phyloP scores from a whole-genome alignment of 2,888 invertebrate genomes.

The Phytoseiulus persimilis region DNA sequence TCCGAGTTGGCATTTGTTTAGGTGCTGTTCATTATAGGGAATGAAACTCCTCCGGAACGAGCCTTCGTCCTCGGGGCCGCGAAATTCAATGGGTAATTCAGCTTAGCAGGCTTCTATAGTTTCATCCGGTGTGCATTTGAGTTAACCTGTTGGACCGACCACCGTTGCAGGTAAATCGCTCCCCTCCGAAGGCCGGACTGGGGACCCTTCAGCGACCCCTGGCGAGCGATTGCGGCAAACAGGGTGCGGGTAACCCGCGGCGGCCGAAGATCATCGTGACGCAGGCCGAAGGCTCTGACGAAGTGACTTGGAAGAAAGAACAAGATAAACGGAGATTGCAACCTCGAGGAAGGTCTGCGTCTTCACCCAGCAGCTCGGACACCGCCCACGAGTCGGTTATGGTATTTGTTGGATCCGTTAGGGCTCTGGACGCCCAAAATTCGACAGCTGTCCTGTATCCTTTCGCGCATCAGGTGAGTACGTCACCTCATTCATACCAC shows the following conservation, averaged over 20 bases:
- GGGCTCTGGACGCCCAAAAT: conserved; percentile 37
- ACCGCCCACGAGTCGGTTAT: not conserved
- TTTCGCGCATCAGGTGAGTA: conserved; percentile 44
- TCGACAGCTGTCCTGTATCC: conserved; percentile 42
- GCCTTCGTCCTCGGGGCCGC: not conserved
- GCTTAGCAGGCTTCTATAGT: not conserved
- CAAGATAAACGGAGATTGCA: conserved; percentile 5
- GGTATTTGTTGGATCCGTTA: conserved; percentile 36
- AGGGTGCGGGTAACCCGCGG: not conserved
- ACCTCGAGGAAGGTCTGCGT: conserved; percentile 6
- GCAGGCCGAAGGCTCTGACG: conserved; percentile 11
- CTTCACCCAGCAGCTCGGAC: conserved; percentile 16
- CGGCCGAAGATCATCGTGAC: not conserved
- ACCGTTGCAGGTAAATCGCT: not conserved
- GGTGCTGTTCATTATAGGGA: conserved; percentile 5
- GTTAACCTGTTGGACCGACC: not conserved
- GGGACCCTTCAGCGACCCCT: conserved; percentile 38
- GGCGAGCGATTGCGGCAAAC: conserved; percentile 29
- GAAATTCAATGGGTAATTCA: not conserved
- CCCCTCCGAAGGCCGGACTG: conserved; percentile 22
- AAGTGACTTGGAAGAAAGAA: not conserved
- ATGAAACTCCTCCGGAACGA: not conserved
- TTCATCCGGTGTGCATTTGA: not conserved
- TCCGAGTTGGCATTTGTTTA: not conserved
- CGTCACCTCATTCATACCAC: not conserved